Evolutionary conservation across 2,888 invertebrate genomes (phyloP).

Genomic region (Meliscaeva auricollis): DNA sequence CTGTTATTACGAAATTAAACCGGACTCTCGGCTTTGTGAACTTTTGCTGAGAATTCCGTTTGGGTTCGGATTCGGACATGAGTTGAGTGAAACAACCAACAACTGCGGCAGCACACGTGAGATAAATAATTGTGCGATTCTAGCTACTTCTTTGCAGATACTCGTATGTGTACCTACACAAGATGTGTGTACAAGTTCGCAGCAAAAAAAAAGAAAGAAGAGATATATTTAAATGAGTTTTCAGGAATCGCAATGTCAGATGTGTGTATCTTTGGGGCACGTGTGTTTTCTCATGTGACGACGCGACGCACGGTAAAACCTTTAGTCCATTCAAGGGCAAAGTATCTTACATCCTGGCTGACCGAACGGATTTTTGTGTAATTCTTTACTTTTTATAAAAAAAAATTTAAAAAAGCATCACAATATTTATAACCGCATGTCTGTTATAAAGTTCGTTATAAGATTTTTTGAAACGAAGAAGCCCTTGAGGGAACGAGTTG

Average conservation of each 20-base stretch:
- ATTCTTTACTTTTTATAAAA: neutral
- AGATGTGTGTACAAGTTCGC: constrained; percentile 7
- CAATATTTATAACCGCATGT: no score
- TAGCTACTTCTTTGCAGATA: constrained; percentile 18
- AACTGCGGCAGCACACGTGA: constrained; percentile 56
- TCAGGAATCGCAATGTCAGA: constrained; percentile 35
- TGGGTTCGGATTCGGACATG: constrained; percentile 45
- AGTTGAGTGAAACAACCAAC: constrained; percentile 34
- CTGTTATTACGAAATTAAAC: constrained; percentile 70
- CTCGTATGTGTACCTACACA: no score
- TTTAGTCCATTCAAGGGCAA: constrained; percentile 11
- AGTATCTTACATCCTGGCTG: neutral
- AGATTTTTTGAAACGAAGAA: no score
- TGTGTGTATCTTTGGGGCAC: constrained; percentile 24
- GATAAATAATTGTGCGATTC: constrained; percentile 65
- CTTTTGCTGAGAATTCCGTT: constrained; percentile 54
- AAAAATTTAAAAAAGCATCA: no score
- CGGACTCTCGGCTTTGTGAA: constrained; percentile 70
- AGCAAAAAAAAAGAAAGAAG: neutral
- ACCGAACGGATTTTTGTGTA: neutral
- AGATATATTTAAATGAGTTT: constrained; percentile 45
- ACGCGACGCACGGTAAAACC: neutral
- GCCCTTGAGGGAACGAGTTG: no score
- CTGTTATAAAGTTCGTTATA: no score
- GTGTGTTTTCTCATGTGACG: constrained; percentile 3